phyloP scores from a whole-genome alignment of 1,140 invertebrate species.

The Bombyx mandarina region DNA sequence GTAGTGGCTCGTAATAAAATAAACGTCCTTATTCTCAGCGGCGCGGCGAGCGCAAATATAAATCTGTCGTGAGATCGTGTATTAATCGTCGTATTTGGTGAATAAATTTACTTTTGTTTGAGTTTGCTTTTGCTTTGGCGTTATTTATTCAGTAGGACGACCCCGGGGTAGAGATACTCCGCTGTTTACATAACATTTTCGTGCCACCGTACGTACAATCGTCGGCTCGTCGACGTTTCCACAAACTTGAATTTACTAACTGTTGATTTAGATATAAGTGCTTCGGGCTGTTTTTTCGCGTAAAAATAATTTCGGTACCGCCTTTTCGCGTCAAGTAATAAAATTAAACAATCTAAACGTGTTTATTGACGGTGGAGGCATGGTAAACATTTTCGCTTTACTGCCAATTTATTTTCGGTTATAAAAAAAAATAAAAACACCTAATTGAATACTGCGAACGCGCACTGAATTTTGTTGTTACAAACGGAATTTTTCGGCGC shows the following conservation, averaged over 20 bases:
- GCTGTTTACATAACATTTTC: conserved; percentile 65
- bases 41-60: conserved; percentile 26
- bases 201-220: conserved; percentile 27
- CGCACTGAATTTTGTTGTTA: too few relatives aligned
- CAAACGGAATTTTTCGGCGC: too few relatives aligned
- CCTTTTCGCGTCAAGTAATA: conserved; percentile 1
- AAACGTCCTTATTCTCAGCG: conserved; percentile 6
- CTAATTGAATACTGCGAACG: too few relatives aligned
- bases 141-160: conserved; percentile 65
- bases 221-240: conserved; percentile 30
- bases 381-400: too few relatives aligned
- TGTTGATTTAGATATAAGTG: conserved; percentile 18
- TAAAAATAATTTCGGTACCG: conserved; percentile 2
- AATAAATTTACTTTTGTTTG: conserved; percentile 70
- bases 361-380: too few relatives aligned
- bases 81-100: conserved; percentile 68
- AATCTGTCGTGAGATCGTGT: conserved; percentile 60
- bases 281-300: neutral
- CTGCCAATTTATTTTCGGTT: too few relatives aligned
- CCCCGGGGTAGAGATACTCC: conserved; percentile 51
- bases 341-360: too few relatives aligned
- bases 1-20: conserved; percentile 9
- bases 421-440: too few relatives aligned
- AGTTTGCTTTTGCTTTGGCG: conserved; percentile 56
- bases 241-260: conserved; percentile 51